Conservation (phyloP, 2,888 invertebrate genomes). For the Polyploca ridens region DNA sequence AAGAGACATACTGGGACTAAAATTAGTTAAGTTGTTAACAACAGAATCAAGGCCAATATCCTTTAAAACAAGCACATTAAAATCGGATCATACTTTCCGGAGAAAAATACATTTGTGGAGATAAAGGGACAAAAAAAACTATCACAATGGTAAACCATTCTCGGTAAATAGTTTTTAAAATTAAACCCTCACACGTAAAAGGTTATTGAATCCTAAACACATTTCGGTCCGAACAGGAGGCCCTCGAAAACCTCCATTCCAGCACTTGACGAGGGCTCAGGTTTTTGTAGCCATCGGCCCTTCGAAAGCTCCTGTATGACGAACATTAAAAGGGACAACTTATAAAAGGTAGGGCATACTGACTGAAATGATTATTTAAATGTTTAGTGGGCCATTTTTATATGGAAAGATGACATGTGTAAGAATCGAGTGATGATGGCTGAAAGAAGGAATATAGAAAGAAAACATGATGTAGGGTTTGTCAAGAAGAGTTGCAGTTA, state of each 20-base stretch:
- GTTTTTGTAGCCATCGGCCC: conserved; percentile 23
- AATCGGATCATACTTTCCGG: too few relatives aligned
- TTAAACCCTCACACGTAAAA: neutral
- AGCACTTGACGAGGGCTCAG: conserved; percentile 25
- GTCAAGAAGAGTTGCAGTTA: too few relatives aligned
- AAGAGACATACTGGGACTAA: too few relatives aligned
- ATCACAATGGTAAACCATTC: neutral
- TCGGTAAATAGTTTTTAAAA: neutral
- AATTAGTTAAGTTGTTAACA: too few relatives aligned
- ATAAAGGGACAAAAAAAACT: too few relatives aligned
- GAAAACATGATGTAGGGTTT: too few relatives aligned
- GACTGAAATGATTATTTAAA: neutral
- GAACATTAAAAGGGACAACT: conserved; percentile 34
- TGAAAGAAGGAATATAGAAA: too few relatives aligned
- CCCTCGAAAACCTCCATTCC: conserved; percentile 24
- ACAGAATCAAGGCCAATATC: too few relatives aligned
- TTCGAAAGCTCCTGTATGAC: conserved; percentile 27
- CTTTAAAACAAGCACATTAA: too few relatives aligned
- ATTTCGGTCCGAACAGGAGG: neutral
- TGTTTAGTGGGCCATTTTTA: neutral
- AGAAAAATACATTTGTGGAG: too few relatives aligned
- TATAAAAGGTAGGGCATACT: conserved; percentile 2
- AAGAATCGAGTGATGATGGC: too few relatives aligned
- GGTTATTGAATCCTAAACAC: conserved; percentile 8
- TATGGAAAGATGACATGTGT: neutral